Percentiles rank a stretch among this genome's conserved stretches.
phyloP scores from a whole-genome alignment of 2,888 invertebrate genomes.

The Agriotes lineatus region DNA sequence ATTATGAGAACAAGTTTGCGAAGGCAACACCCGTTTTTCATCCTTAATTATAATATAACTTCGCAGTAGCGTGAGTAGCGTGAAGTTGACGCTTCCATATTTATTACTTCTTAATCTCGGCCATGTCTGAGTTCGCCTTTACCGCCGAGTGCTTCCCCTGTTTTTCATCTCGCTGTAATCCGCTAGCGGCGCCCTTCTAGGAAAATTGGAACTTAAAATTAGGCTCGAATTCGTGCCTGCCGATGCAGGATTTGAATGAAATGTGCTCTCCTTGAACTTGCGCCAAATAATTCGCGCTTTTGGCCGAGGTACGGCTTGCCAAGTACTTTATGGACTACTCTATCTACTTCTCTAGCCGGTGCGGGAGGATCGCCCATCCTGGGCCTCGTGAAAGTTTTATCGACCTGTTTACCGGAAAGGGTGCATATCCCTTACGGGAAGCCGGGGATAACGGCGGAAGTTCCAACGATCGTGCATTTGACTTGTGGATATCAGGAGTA shows the following conservation, averaged over 20 bases:
- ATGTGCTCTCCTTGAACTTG: conserved; percentile 22
- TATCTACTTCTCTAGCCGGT: neutral
- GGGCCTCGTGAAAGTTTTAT: conserved; percentile 19
- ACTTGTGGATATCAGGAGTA: no score
- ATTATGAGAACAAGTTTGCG: conserved; percentile 20
- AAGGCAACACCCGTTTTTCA: conserved; percentile 21
- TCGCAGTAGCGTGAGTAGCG: conserved; percentile 25
- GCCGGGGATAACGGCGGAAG: conserved; percentile 1
- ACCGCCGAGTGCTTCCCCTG: neutral
- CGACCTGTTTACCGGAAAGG: conserved; percentile 27
- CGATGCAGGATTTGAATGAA: conserved; percentile 19
- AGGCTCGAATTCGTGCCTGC: neutral
- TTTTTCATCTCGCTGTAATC: conserved; percentile 16
- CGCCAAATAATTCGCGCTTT: conserved; percentile 18
- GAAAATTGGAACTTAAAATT: conserved; percentile 2
- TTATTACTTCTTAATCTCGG: conserved; percentile 28
- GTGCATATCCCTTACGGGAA: conserved; percentile 17
- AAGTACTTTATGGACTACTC: conserved; percentile 12
- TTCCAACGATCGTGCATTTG: no score
- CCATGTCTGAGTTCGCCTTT: conserved; percentile 4
- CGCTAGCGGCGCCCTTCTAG: no score
- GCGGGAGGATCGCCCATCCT: neutral
- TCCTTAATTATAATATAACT: conserved; percentile 26
- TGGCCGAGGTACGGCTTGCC: conserved; percentile 8
- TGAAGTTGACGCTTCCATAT: conserved; percentile 27